A percentile compares a stretch with the other conserved stretches of the same genome.
These are phyloP conservation scores for Actinia equina DNA, from an alignment of 64 coral and sea anemone genomes.

Conservation along the genomic window DNA sequence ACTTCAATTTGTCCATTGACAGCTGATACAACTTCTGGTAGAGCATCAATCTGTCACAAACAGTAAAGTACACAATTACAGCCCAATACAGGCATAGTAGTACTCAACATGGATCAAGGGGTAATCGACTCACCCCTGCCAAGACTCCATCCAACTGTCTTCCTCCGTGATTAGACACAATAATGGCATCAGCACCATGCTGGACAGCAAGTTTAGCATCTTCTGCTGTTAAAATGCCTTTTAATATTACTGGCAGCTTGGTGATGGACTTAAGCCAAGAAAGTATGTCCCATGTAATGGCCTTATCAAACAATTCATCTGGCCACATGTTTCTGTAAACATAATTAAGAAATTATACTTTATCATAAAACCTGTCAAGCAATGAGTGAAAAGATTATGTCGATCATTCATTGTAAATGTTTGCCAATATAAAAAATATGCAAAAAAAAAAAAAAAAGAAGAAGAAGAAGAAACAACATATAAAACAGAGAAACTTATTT, in stretches of 20 bases:
- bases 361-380: too few species aligned
- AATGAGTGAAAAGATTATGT: too few species aligned
- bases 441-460: too few species aligned
- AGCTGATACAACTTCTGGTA: slow-evolving; percentile 74
- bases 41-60: slow-evolving; percentile 66
- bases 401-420: too few species aligned
- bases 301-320: neutral
- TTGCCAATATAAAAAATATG: too few species aligned
- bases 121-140: slow-evolving; percentile 42
- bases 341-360: neutral
- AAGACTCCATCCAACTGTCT: slow-evolving; percentile 51
- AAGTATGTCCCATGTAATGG: slow-evolving; percentile 35
- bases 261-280: slow-evolving; percentile 45
- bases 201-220: slow-evolving; percentile 63
- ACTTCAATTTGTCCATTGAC: slow-evolving; percentile 73
- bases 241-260: slow-evolving; percentile 57
- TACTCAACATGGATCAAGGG: neutral
- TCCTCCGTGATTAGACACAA: slow-evolving; percentile 67
- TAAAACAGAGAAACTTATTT: too few species aligned
- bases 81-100: neutral
- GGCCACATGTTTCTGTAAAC: slow-evolving; percentile 16
- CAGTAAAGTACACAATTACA: neutral
- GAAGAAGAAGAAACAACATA: too few species aligned
- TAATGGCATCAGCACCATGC: slow-evolving; percentile 58
- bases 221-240: slow-evolving; percentile 72